Base-by-base conservation (phyloP, 2,113 vertebrate genomes). In the Edolisoma coerulescens region DNA sequence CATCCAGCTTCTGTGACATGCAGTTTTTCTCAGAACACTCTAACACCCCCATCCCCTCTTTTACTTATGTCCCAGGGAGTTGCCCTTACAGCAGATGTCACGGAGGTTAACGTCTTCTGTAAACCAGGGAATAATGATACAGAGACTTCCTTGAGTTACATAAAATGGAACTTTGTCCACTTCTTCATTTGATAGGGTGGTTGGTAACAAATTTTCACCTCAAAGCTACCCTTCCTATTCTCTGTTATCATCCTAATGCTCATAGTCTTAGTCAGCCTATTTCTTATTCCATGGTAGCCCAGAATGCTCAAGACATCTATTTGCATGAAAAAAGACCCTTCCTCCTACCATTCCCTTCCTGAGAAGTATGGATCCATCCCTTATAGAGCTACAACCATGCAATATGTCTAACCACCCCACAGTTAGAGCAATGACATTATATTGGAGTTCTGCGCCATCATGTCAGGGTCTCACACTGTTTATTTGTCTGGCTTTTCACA, bases 381-480 rank as follows among this genome's bases (percentile, higher is more conserved):
- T 45, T 42, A 63, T 3, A 63, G 17, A 75, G 16, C 9, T 54
- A 26, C 0, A 2, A 4, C 7, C 16, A 50, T 23, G 32, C 7
- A 67, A 22, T 3, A 4, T 37, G 32, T 11, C 8, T 64, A 84
- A 30, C 3, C 11, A 50, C 1, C 1, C 3, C 13, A 10, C 4
- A 1, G 7, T 17, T n/a, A 39, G 2, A 61, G 13, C 19, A 53
- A 5, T 15, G 8, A 26, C 37, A 5, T 33, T 11, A 10, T 41
- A 4, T 33, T 60, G 41, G 3, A 50, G 10, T 10, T 57, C 32
- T 78, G 11, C 3, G 3, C 37, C 20, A 9, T 82, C 11, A 32
- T 0, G 0, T 63, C 27, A 64, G 28, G 16, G 1, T 88, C 23
- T 88, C 3, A 3, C 4, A 26, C 2, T 10, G 8, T 54, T 76